These are phyloP conservation scores for Tupiocoris notatus DNA, from an alignment of 2,888 invertebrate species.

Conservation along the genomic window DNA sequence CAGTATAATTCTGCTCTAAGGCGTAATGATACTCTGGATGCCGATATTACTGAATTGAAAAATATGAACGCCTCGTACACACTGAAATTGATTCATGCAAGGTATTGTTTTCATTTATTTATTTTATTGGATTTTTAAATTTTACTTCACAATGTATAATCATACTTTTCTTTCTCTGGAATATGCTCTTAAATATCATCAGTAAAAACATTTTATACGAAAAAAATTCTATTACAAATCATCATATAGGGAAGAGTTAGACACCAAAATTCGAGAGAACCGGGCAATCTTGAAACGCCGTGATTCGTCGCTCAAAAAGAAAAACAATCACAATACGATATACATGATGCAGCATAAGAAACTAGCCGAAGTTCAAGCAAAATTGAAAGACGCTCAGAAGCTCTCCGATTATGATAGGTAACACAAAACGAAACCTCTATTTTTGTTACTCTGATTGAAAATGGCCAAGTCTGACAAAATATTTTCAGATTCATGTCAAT, in stretches of 20 bases:
- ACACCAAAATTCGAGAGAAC: constrained; percentile 20
- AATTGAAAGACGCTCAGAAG: constrained; percentile 23
- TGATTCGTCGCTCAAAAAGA: constrained; percentile 26
- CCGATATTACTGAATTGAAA: constrained; percentile 15
- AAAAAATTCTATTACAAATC: too few relatives aligned
- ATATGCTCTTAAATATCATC: too few relatives aligned
- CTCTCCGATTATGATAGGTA: constrained; percentile 17
- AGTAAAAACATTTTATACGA: too few relatives aligned
- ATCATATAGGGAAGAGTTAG: constrained; percentile 30
- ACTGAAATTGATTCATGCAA: constrained; percentile 20
- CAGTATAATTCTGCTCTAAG: constrained; percentile 20
- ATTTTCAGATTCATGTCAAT: constrained; percentile 10
- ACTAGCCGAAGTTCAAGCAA: constrained; percentile 9
- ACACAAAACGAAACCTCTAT: too few relatives aligned
- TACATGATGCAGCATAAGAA: constrained; percentile 24
- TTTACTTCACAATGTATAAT: too few relatives aligned
- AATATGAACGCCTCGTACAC: constrained; percentile 27
- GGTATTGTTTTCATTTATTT: too few relatives aligned
- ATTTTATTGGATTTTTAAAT: too few relatives aligned
- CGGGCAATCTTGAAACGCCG: constrained; percentile 13
- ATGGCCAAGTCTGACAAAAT: too few relatives aligned
- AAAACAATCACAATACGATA: constrained; percentile 10
- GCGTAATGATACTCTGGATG: constrained; percentile 4
- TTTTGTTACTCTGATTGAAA: too few relatives aligned
- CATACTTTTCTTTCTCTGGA: too few relatives aligned